Evolutionary conservation across 2,797 vertebrate genomes (phyloP), one percentile per base, ranked within the genome.

Genomic region (Micrastur ruficollis): DNA sequence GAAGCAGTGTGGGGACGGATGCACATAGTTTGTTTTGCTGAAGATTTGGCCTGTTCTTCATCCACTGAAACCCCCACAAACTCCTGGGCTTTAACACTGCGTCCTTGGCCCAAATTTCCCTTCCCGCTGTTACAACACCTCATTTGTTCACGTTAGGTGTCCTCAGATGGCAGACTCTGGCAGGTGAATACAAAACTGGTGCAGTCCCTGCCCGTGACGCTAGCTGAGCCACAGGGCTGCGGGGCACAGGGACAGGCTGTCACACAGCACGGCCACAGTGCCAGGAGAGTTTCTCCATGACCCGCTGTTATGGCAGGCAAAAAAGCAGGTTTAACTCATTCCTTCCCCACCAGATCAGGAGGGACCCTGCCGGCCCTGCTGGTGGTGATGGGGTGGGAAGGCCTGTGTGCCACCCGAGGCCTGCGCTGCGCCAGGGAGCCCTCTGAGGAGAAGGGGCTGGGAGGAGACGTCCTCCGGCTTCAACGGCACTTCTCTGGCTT

Each of bases 191-290:
- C 20, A 53, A 0, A 1, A 22, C 46, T 29, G 40, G 14, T 0
- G 1, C 46, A 32, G 62, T 23, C 16, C 11, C 12, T 4, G 6
- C 32, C 44, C 0, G 2, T 0, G 2, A 13, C 1, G 0, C 0
- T 9, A 34, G 44, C 44, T 1, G 1, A 61, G 47, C n/a, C 1
- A 1, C 13, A 6, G 38, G 38, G n/a, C n/a, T 36, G 50, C 14
- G 21, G 36, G 5, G 3, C 50, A 17, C 18, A 7, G 62, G 34
- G 11, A 26, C 59, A 55, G 44, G 34, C 26, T 1, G 1, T 38
- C 25, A 12, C 0, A 1, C n/a, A 65, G 36, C 32, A 34, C 3
- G 7, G 47, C 21, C 0, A 0, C 19, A 47, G 49, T 32, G 18
- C 40, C 3, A 0, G 23, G 6, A 21, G 12, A 44, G 26, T 19